These are phyloP conservation scores for Ophioninae sp. DNA, from an alignment of 2,888 invertebrate genomes.

Conservation along the genomic window DNA sequence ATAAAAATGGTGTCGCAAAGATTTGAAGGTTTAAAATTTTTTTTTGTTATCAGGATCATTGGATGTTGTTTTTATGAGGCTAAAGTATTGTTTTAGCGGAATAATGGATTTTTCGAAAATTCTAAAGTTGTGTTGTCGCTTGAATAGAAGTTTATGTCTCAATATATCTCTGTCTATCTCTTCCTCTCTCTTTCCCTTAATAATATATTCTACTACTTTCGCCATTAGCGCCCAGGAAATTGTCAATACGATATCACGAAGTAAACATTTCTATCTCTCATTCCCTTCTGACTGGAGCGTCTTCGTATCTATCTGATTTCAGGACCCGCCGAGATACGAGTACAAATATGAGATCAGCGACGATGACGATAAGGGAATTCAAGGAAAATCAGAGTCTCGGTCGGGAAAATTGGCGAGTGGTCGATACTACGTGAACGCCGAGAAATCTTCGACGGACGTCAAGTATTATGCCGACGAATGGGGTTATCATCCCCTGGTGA, in stretches of 20 bases:
- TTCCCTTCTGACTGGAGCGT: constrained; percentile 1
- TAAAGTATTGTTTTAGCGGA: no score
- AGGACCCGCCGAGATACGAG: constrained; percentile 69
- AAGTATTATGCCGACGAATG: constrained; percentile 85
- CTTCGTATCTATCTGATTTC: constrained; percentile 49
- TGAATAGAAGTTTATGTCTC: no score
- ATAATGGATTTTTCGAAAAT: no score
- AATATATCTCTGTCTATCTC: neutral
- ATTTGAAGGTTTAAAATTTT: no score
- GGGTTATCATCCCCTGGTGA: constrained; percentile 86
- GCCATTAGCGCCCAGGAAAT: neutral
- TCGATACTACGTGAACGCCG: constrained; percentile 71
- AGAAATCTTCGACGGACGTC: constrained; percentile 79
- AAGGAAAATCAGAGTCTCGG: constrained; percentile 70
- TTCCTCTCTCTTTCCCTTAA: neutral
- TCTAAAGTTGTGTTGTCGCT: no score
- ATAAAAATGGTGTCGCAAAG: no score
- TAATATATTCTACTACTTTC: no score
- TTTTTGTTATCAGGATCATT: no score
- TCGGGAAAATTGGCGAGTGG: constrained; percentile 70
- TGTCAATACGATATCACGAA: neutral
- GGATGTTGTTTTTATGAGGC: no score
- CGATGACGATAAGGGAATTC: constrained; percentile 63
- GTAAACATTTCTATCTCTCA: neutral
- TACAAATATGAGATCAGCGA: constrained; percentile 72